phyloP scores from a whole-genome alignment of 2,888 invertebrate species.

The Ectemnius lituratus region DNA sequence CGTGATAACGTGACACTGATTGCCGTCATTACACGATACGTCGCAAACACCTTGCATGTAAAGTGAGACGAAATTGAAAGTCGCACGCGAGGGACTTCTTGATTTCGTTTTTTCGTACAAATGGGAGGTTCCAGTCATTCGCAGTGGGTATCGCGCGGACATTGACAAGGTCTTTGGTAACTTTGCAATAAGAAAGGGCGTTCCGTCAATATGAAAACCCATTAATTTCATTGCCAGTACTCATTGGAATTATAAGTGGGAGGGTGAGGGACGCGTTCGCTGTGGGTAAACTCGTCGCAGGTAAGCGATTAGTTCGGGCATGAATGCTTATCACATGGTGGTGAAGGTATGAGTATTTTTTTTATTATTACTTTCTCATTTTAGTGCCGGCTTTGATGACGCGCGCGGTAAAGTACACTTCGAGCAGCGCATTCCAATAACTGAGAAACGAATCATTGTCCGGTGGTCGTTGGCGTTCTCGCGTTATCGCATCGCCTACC shows the following conservation, averaged over 20 bases:
- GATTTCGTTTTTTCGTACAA: no score
- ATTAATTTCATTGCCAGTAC: conserved; percentile 12
- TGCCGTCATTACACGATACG: no score
- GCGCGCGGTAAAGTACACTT: conserved; percentile 30
- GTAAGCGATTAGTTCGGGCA: conserved; percentile 41
- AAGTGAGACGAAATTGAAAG: no score
- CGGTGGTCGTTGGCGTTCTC: conserved; percentile 52
- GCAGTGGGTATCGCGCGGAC: no score
- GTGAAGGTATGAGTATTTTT: conserved; percentile 4
- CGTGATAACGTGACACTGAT: no score
- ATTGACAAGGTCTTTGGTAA: neutral
- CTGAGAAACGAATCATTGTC: conserved; percentile 62
- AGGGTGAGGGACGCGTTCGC: neutral
- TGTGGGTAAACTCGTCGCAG: conserved; percentile 21
- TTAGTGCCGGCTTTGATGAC: conserved; percentile 5
- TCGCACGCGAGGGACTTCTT: no score
- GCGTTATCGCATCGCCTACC: conserved; percentile 47
- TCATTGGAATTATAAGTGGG: conserved; percentile 6
- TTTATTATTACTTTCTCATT: conserved; percentile 1
- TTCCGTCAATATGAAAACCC: conserved; percentile 47
- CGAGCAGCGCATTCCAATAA: conserved; percentile 55
- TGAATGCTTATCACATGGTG: conserved; percentile 45
- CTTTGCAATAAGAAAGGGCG: conserved; percentile 34
- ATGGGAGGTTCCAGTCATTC: no score
- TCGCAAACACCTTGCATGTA: no score